A percentile compares a stretch with the other conserved stretches of the same genome.
phyloP scores from a whole-genome alignment of 2,113 vertebrate species.

The Tapirus terrestris region DNA sequence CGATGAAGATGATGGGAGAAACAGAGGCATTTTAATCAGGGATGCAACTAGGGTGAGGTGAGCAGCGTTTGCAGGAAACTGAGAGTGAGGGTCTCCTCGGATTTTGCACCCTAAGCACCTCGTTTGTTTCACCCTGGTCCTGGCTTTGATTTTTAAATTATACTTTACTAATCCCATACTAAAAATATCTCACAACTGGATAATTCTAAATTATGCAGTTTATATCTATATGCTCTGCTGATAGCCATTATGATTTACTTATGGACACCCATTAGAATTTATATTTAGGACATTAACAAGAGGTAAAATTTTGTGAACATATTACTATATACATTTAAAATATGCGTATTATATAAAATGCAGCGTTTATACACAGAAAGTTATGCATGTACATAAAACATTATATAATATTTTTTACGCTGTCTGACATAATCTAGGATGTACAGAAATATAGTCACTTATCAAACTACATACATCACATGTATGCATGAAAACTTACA shows the following conservation, averaged over 20 bases:
- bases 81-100: not conserved
- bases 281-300: not conserved
- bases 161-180: not conserved
- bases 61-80: not conserved
- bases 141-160: slow-evolving; percentile 18
- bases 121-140: not conserved
- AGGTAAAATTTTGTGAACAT: not conserved
- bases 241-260: not conserved
- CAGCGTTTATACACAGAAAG: not conserved
- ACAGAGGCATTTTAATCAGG: not conserved
- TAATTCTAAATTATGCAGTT: not conserved
- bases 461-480: not conserved
- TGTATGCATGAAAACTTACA: not conserved
- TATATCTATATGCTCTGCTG: not conserved
- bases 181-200: not conserved
- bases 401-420: not conserved
- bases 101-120: not conserved
- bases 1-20: not conserved
- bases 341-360: not conserved
- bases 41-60: not conserved
- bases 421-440: not conserved
- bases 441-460: not conserved
- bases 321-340: not conserved
- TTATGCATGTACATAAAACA: not conserved
- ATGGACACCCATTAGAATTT: not conserved